Base-by-base conservation (phyloP, 2,797 vertebrate genomes). In the Masticophis lateralis region DNA sequence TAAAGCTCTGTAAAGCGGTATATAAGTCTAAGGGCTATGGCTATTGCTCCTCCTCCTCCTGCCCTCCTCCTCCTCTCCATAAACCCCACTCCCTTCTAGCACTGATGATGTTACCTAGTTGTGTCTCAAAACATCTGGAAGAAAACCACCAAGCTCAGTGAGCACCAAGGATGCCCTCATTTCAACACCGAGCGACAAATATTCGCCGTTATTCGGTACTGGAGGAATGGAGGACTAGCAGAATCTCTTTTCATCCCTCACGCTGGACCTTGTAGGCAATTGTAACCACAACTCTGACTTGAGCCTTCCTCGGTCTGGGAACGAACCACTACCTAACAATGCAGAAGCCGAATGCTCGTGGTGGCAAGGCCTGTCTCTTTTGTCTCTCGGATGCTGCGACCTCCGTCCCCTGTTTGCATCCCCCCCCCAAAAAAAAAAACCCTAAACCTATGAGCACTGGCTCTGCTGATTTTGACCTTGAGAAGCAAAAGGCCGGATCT, bases 161-260 rank as follows among this genome's bases (percentile, higher is more conserved):
- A 27, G 25, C 60, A 25, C 9, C 9, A 61, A 27, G 9, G 22
- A 61, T 1, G 2, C 22, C 25, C 10, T 28, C 3, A 4, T 27
- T 27, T 61, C 60, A 28, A 27, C 9, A 10, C 25, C 25, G 10
- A 63, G 25, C 60, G 11, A 28, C 25, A 28, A 63, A 4, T 4
- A 63, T 28, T 1, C 0, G 10, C 60, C 25, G 1, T 12, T 27
- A 11, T 63, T 4, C 1, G 1, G 60, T 12, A 0, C 60, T 11
- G 10, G 60, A 12, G 60, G 60, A 28, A 63, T 8, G 9, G 59
- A 60, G 7, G 59, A 25, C 28, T 6, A 66, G 28, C 63, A 5
- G 63, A n/a, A 11, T 27, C 25, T 28, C 25, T 63, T 12, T 63
- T 12, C 61, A n/a, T n/a, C 32, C 14, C 4, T n/a, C 63, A 13